A percentile compares a stretch with the other conserved stretches of the same genome.
Conservation (phyloP, 2,113 vertebrate genomes). For the Machaerirhynchus nigripectus region DNA sequence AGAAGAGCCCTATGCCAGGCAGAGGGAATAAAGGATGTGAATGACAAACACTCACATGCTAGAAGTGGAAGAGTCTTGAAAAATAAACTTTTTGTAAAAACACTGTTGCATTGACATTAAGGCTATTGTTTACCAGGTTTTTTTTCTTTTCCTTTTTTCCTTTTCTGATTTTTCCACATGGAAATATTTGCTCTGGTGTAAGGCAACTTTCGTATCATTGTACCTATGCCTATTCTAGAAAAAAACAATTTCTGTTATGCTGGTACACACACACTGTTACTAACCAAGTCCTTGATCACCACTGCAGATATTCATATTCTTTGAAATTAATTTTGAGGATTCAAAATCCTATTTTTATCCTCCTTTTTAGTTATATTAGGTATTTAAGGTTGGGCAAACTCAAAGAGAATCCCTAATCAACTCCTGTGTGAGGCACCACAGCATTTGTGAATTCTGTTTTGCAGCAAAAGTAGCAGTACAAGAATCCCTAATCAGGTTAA, state of each 20-base stretch:
- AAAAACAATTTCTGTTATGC: background rate
- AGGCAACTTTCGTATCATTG: background rate
- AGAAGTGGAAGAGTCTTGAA: background rate
- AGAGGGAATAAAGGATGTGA: background rate
- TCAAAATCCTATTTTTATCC: background rate
- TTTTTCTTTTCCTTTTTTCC: background rate
- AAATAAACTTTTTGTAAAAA: background rate
- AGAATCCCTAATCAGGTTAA: constrained; percentile 11
- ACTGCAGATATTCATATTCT: background rate
- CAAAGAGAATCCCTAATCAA: constrained; percentile 30
- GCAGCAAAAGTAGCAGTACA: background rate
- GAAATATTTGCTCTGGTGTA: background rate
- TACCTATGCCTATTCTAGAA: background rate
- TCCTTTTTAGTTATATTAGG: background rate
- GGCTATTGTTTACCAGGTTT: background rate
- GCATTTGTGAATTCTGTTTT: background rate
- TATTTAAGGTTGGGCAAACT: background rate
- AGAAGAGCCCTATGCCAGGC: background rate
- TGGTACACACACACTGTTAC: background rate
- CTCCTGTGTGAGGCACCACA: background rate
- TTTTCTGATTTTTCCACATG: background rate
- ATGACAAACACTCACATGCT: background rate
- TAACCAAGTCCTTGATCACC: background rate
- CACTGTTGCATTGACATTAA: background rate
- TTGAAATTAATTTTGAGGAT: background rate